Evolutionary conservation across 2,797 vertebrate genomes (phyloP), one percentile per base, ranked within the genome.

Genomic region (Sebastes hubbsi): DNA sequence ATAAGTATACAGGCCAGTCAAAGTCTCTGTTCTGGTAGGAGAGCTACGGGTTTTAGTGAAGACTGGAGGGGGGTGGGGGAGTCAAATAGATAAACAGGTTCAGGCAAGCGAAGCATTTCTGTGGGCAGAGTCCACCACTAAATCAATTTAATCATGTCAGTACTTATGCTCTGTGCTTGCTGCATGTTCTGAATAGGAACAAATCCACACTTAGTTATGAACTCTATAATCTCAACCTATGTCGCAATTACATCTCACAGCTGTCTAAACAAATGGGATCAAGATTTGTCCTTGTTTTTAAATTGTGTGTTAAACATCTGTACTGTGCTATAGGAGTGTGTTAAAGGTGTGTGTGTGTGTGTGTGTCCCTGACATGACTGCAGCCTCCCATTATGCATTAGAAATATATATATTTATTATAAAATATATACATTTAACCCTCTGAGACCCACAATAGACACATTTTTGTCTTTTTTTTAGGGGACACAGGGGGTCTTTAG

Each of bases 1-100:
- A 89, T 89, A 84, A 85, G 90, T 84, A 30, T 75, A 82, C 85
- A 91, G 79, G 69, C 24, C 83, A 92, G 87, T 87, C 92, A 92
- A 92, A 91, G 91, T 91, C 88, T 92, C 72, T 80, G 72, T 87
- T 85, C 75, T 32, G 54, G 64, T 42, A 63, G 75, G n/a, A 86
- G 75, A 88, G 90, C 90, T 87, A 89, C 22, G 58, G 54, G 12
- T 75, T 89, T 89, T 61, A 77, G 64, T 65, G 30, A 80, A 84
- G 75, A 80, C 36, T 11, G 42, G 10, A 20, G 59, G 32, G 11
- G 42, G 13, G 12, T 42, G 34, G 69, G 36, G 77, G 61, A 78
- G 69, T 54, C 78, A 84, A 69, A 75, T 29, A 87, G 86, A 93
- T 83, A 88, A 91, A 87, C 62, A 68, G 25, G 80, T 84, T 78